Evolutionary conservation across 2,797 vertebrate genomes (phyloP).

Genomic region (Cetoscarus ocellatus): DNA sequence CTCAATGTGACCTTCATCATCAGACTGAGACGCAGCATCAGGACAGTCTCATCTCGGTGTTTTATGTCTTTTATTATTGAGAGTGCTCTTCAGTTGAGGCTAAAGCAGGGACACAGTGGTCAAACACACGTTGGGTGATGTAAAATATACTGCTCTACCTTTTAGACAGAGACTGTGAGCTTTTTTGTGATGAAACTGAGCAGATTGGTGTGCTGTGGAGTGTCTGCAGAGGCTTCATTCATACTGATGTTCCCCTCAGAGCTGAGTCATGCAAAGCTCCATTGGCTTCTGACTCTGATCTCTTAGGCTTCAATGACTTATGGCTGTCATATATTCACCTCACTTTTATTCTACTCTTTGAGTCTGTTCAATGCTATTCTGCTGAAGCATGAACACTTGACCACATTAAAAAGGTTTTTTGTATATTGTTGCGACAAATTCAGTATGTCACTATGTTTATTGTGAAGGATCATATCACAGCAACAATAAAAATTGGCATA

Average conservation of each 20-base stretch:
- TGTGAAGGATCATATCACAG: too few species aligned
- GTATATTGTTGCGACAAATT: too few species aligned
- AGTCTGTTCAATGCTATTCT: constrained; percentile 12
- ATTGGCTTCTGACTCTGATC: constrained; percentile 56
- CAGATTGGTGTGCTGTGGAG: constrained; percentile 14
- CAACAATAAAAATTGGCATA: too few species aligned
- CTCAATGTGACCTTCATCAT: constrained; percentile 73
- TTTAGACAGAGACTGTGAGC: constrained; percentile 14
- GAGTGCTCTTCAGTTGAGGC: constrained; percentile 49
- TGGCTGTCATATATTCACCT: constrained; percentile 31
- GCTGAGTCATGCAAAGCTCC: constrained; percentile 64
- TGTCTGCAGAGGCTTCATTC: constrained; percentile 42
- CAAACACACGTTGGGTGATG: constrained; percentile 12
- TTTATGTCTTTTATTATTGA: constrained; percentile 66
- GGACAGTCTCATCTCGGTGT: constrained; percentile 30
- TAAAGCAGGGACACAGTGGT: constrained; percentile 23
- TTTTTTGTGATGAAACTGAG: constrained; percentile 23
- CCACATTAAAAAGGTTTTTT: too few species aligned
- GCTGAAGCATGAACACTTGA: too few species aligned
- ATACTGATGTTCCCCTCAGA: constrained; percentile 33
- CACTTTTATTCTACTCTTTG: constrained; percentile 7
- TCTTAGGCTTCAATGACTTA: constrained; percentile 41
- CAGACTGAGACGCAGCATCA: constrained; percentile 50
- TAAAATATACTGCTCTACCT: constrained; percentile 29
- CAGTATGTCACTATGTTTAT: too few species aligned